These are phyloP conservation scores for Silurus glanis DNA, from an alignment of 2,113 vertebrate genomes.

Conservation along the genomic window DNA sequence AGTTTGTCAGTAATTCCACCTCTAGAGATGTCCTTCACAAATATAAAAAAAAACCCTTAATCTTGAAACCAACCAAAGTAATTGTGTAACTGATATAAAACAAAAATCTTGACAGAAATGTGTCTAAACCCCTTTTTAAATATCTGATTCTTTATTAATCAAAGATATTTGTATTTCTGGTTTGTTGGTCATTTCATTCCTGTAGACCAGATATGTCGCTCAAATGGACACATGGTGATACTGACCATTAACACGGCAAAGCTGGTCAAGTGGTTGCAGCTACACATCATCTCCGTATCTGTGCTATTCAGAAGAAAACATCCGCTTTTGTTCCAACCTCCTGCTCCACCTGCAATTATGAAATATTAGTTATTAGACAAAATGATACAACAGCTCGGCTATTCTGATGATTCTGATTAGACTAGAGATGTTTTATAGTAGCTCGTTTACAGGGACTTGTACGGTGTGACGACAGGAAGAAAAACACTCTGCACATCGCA, in stretches of 20 bases:
- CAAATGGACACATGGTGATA: background rate
- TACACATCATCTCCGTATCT: constrained; percentile 79
- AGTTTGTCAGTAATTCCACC: constrained; percentile 53
- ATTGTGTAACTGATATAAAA: background rate
- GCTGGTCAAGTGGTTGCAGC: constrained; percentile 91
- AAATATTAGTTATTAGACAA: background rate
- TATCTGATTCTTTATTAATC: background rate
- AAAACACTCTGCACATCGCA: too few relatives aligned
- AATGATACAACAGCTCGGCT: background rate
- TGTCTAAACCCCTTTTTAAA: background rate
- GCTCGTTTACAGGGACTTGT: background rate
- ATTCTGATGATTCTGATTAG: background rate
- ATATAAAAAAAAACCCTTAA: background rate
- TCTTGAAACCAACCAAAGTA: background rate
- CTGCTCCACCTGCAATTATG: constrained; percentile 72
- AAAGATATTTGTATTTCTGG: background rate
- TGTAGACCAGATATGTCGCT: too few relatives aligned
- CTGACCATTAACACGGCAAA: constrained; percentile 88
- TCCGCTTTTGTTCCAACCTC: constrained; percentile 83
- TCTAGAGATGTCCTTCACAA: constrained; percentile 81
- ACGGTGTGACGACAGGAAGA: background rate
- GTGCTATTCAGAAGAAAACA: constrained; percentile 76
- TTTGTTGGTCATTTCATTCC: background rate
- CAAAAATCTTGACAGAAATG: background rate
- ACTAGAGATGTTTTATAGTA: background rate